These are phyloP conservation scores for Phoenoteleia sp. DNA, from an alignment of 2,888 invertebrate genomes.

Conservation along the genomic window DNA sequence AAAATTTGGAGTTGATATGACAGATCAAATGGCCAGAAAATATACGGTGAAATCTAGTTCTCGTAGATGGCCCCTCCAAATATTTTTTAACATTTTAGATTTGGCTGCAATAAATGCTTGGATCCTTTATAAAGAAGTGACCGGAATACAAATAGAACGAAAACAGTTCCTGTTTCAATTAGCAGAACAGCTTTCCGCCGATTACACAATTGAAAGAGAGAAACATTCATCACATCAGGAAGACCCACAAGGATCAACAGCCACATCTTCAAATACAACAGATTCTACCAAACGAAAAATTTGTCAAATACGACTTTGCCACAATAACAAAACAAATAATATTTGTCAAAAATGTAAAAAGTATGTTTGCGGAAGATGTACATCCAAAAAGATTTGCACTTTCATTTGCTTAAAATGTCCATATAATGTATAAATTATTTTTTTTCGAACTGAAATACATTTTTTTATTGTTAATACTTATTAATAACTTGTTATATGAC, in stretches of 20 bases:
- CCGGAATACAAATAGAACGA: conserved; percentile 1
- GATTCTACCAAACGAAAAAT: neutral
- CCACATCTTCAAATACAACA: too few relatives aligned
- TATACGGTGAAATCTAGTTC: conserved; percentile 76
- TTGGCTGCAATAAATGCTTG: conserved; percentile 51
- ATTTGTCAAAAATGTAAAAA: neutral
- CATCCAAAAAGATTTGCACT: too few relatives aligned
- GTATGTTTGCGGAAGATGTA: neutral
- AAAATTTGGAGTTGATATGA: conserved; percentile 74
- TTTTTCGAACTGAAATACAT: too few relatives aligned
- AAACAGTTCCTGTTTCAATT: too few relatives aligned
- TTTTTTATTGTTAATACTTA: too few relatives aligned
- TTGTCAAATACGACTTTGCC: conserved; percentile 1
- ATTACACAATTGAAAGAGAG: neutral
- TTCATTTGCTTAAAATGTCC: too few relatives aligned
- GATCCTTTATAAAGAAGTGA: conserved; percentile 6
- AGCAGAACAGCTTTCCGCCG: conserved; percentile 6
- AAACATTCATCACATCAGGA: too few relatives aligned
- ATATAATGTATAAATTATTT: too few relatives aligned
- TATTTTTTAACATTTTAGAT: conserved; percentile 73
- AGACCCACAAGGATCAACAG: too few relatives aligned
- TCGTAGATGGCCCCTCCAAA: conserved; percentile 70
- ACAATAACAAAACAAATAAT: neutral
- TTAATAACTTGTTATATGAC: too few relatives aligned
- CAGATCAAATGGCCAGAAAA: conserved; percentile 79